Conservation (phyloP, 35 echinoderm and acorn worm species). For the Heliocidaris tuberculata region DNA sequence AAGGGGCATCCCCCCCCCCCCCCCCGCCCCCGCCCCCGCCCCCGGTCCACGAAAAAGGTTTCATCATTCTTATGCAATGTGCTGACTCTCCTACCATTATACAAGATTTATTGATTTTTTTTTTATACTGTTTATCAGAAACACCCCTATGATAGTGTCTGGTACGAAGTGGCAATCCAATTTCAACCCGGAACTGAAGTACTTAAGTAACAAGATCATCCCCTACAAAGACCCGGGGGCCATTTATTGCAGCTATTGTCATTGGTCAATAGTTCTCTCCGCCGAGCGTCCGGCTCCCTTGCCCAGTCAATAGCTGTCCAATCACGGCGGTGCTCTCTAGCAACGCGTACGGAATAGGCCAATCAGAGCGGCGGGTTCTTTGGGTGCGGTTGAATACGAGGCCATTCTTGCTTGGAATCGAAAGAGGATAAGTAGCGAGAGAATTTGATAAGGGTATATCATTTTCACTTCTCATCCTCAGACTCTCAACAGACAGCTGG, state of each 20-base stretch:
- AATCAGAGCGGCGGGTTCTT: not conserved
- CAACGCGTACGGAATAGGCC: not conserved
- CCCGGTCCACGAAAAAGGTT: no score
- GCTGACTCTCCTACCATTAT: no score
- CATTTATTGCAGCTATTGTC: not conserved
- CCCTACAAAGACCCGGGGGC: not conserved
- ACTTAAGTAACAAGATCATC: not conserved
- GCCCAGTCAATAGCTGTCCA: not conserved
- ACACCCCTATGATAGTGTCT: no score
- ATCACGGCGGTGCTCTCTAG: not conserved
- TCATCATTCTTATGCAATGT: no score
- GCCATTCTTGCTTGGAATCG: not conserved
- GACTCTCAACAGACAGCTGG: not conserved
- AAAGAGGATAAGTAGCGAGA: not conserved
- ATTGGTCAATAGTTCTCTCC: not conserved
- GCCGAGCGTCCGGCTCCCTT: not conserved
- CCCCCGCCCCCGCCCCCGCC: no score
- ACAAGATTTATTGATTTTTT: no score
- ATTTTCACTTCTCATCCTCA: not conserved
- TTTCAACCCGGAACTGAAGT: not conserved
- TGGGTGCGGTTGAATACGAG: not conserved
- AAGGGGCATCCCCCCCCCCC: no score
- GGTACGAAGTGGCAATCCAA: not conserved
- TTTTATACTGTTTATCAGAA: no score
- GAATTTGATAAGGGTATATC: not conserved